These are phyloP conservation scores for Drosophila fuyamai DNA, from an alignment of 1,140 invertebrate species.

Conservation along the genomic window DNA sequence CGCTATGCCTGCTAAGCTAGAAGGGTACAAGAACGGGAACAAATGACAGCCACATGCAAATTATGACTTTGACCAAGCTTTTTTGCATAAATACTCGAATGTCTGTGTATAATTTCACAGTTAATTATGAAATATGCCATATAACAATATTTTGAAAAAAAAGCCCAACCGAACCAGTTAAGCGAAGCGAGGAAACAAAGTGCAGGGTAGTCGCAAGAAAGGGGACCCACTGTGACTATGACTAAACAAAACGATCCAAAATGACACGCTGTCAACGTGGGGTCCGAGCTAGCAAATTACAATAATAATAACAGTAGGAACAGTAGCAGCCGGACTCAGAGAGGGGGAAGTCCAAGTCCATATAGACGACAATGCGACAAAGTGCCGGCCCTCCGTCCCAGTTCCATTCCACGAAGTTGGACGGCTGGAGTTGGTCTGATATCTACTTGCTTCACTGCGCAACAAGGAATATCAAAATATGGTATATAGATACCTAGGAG, in stretches of 20 bases:
- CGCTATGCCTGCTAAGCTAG: background rate
- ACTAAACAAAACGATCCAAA: slow-evolving; percentile 79
- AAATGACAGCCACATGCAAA: slow-evolving; percentile 54
- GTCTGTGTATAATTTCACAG: slow-evolving; percentile 76
- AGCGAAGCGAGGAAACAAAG: slow-evolving; percentile 20
- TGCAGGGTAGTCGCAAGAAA: slow-evolving; percentile 5
- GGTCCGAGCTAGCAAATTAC: slow-evolving; percentile 69
- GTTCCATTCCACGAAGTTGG: slow-evolving; percentile 13
- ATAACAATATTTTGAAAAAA: slow-evolving; percentile 31
- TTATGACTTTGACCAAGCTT: slow-evolving; percentile 52
- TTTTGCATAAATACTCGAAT: slow-evolving; percentile 60
- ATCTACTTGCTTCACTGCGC: slow-evolving; percentile 9
- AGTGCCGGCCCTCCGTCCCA: slow-evolving; percentile 60
- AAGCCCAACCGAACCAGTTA: slow-evolving; percentile 31
- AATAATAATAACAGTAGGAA: slow-evolving; percentile 81
- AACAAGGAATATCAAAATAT: background rate
- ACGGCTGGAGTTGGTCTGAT: background rate
- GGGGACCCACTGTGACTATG: slow-evolving; percentile 56
- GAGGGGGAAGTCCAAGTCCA: slow-evolving; percentile 33
- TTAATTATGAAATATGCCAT: slow-evolving; percentile 76
- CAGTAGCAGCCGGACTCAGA: slow-evolving; percentile 55
- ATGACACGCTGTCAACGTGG: slow-evolving; percentile 78
- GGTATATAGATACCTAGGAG: no score
- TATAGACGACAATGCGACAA: slow-evolving; percentile 72
- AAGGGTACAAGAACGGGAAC: slow-evolving; percentile 14